phyloP scores from a whole-genome alignment of 2,888 invertebrate genomes.

The Parnassius apollo region DNA sequence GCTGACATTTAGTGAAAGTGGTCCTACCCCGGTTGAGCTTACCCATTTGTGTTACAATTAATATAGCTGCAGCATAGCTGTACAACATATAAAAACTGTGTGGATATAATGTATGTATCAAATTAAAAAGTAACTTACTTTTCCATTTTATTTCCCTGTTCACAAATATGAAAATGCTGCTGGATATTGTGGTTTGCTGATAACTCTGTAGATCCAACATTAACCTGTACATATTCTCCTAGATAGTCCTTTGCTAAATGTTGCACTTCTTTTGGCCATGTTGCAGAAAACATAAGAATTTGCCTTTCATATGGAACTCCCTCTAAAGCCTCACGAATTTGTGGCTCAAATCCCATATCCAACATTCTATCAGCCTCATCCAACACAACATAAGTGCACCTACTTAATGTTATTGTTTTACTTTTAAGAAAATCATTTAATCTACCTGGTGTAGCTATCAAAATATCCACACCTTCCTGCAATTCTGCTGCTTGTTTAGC shows the following conservation, averaged over 20 bases:
- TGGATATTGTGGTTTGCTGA: conserved; percentile 94
- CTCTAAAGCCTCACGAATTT: conserved; percentile 94
- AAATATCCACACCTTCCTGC: conserved; percentile 89
- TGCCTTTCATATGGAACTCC: conserved; percentile 96
- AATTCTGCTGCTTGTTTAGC: conserved; percentile 83
- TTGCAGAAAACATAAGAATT: conserved; percentile 98
- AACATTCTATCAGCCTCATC: conserved; percentile 97
- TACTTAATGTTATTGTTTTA: conserved; percentile 84
- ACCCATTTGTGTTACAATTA: too few relatives aligned
- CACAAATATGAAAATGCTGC: conserved; percentile 91
- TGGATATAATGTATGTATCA: conserved; percentile 17
- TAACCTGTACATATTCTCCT: conserved; percentile 93
- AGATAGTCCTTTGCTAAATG: conserved; percentile 95
- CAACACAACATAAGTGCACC: conserved; percentile 91
- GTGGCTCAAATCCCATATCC: conserved; percentile 99
- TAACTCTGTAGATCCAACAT: conserved; percentile 93
- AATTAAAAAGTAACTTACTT: conserved; percentile 45
- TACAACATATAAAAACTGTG: too few relatives aligned
- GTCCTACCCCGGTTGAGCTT: too few relatives aligned
- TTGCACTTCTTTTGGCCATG: conserved; percentile 98
- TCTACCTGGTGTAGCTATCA: conserved; percentile 93
- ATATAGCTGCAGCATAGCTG: too few relatives aligned
- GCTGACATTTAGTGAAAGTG: too few relatives aligned
- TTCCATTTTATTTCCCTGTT: conserved; percentile 88
- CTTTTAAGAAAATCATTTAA: conserved; percentile 90